phyloP scores from a whole-genome alignment of 2,888 invertebrate species.

The Orthonevra nobilis region DNA sequence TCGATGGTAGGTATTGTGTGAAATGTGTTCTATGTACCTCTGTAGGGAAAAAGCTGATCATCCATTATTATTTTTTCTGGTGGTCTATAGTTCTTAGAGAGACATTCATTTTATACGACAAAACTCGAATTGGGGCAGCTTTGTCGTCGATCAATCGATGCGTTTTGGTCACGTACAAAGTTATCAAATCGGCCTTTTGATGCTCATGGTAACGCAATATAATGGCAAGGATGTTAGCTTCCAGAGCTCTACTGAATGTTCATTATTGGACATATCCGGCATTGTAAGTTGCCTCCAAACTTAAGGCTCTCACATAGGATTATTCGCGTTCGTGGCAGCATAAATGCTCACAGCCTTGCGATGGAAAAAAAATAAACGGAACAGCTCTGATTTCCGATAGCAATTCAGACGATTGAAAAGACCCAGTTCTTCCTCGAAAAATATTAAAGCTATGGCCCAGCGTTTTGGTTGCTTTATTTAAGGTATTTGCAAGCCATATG shows the following conservation, averaged over 20 bases:
- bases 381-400: not conserved
- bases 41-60: not conserved
- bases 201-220: not conserved
- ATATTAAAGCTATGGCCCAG: not conserved
- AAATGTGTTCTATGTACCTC: not conserved
- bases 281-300: not conserved
- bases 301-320: not conserved
- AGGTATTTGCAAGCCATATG: not conserved
- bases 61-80: not conserved
- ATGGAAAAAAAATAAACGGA: conserved; percentile 7
- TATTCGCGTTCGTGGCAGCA: not conserved
- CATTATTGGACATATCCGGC: conserved; percentile 2
- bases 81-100: not conserved
- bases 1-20: not conserved
- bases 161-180: not conserved
- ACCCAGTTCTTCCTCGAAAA: not conserved
- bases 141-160: not conserved
- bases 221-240: not conserved
- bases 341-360: not conserved
- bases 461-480: conserved; percentile 2
- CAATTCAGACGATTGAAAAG: not conserved
- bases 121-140: not conserved
- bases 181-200: conserved; percentile 15
- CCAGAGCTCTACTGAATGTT: conserved; percentile 5
- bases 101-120: not conserved